These are phyloP conservation scores for Poecilobothrus nobilitatus DNA, from an alignment of 2,888 invertebrate genomes.

Conservation along the genomic window DNA sequence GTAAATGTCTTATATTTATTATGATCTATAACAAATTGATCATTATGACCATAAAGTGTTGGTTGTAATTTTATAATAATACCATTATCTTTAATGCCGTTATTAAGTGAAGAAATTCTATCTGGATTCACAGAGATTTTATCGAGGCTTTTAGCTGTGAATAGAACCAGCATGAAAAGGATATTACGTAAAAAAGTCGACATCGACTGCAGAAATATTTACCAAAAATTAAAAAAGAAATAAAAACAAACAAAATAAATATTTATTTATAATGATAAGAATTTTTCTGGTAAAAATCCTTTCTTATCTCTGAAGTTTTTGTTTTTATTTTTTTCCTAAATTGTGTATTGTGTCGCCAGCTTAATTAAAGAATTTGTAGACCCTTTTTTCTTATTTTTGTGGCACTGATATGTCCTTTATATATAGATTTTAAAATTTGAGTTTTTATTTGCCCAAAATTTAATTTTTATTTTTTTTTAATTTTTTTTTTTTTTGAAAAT, in stretches of 20 bases:
- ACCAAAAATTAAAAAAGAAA: not conserved
- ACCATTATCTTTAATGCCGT: not conserved
- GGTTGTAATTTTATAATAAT: not conserved
- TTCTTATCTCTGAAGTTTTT: not conserved
- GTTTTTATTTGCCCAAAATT: not conserved
- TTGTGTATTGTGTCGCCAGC: too few relatives aligned
- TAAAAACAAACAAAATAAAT: not conserved
- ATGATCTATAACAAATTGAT: too few relatives aligned
- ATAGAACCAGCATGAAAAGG: constrained; percentile 26
- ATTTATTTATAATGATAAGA: not conserved
- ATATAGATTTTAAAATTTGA: not conserved
- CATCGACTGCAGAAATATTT: constrained; percentile 27
- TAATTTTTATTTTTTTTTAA: not conserved
- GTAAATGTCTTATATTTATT: too few relatives aligned
- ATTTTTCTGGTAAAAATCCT: not conserved
- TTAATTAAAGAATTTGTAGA: too few relatives aligned
- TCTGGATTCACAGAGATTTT: constrained; percentile 17
- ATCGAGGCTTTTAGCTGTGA: constrained; percentile 26
- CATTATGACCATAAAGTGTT: too few relatives aligned
- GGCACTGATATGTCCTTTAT: not conserved
- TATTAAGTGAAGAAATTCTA: not conserved
- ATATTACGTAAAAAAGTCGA: constrained; percentile 27
- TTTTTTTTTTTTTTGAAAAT: not conserved
- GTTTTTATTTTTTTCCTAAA: not conserved
- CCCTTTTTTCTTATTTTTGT: not conserved